Conservation (phyloP, 2,888 invertebrate genomes). For the Phalera bucephala region DNA sequence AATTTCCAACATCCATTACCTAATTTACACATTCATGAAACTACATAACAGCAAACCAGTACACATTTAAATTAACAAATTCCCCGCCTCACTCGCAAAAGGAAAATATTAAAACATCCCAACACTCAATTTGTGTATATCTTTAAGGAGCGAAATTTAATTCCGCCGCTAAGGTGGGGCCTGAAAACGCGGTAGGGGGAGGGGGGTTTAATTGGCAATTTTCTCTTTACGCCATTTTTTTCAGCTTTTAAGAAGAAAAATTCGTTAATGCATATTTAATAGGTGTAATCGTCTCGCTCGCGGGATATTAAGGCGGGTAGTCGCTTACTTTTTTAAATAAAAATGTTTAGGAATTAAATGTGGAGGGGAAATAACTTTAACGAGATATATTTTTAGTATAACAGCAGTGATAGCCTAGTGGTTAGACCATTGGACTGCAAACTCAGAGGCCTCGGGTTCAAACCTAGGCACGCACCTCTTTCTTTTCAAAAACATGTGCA, state of each 20-base stretch:
- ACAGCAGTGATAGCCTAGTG: too few relatives aligned
- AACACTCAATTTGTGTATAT: constrained; percentile 72
- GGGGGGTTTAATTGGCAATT: constrained; percentile 75
- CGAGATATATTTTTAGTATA: neutral
- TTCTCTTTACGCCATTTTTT: constrained; percentile 80
- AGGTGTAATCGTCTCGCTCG: constrained; percentile 73
- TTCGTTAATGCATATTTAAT: constrained; percentile 83
- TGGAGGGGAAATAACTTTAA: neutral
- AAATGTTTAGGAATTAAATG: constrained; percentile 14
- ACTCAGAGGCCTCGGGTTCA: too few relatives aligned
- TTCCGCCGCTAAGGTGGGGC: constrained; percentile 48
- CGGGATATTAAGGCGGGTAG: constrained; percentile 43
- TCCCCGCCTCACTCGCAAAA: constrained; percentile 41
- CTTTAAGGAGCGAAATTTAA: constrained; percentile 74
- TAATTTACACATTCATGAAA: constrained; percentile 6
- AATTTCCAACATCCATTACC: too few relatives aligned
- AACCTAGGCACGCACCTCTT: too few relatives aligned
- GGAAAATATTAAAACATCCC: constrained; percentile 51
- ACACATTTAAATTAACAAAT: constrained; percentile 50
- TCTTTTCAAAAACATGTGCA: too few relatives aligned
- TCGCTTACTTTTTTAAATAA: constrained; percentile 41
- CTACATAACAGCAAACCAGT: constrained; percentile 23
- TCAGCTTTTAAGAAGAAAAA: constrained; percentile 80
- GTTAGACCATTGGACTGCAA: too few relatives aligned
- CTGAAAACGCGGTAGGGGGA: constrained; percentile 10